phyloP scores from a whole-genome alignment of 2,797 vertebrate genomes.

The Cossypha niveicapilla region DNA sequence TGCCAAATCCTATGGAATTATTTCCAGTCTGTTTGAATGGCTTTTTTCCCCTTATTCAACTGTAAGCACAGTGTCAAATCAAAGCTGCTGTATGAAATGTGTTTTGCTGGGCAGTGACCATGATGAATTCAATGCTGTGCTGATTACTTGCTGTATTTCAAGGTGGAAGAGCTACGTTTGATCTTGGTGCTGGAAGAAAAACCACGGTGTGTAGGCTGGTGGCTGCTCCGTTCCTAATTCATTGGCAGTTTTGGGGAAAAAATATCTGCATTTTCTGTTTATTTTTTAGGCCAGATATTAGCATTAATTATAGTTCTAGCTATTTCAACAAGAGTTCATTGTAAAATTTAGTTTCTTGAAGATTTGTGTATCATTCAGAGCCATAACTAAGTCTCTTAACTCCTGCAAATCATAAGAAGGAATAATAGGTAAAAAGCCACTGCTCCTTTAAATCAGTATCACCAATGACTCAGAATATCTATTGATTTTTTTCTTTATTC shows the following conservation, averaged over 20 bases:
- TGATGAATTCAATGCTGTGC: background rate
- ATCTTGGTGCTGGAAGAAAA: conserved; percentile 11
- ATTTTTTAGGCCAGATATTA: background rate
- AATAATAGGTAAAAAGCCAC: conserved; percentile 1
- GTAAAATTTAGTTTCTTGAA: background rate
- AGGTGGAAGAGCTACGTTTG: conserved; percentile 12
- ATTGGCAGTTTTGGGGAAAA: background rate
- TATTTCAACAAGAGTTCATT: background rate
- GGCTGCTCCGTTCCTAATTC: background rate
- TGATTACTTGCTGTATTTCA: conserved; percentile 10
- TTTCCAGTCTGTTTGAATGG: background rate
- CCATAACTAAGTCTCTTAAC: background rate
- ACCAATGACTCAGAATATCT: conserved; percentile 22
- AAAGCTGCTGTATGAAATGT: background rate
- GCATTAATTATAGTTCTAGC: background rate
- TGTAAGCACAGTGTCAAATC: conserved; percentile 7
- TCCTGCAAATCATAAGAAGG: background rate
- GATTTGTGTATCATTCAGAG: background rate
- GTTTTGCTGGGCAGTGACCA: background rate
- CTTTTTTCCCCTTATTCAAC: background rate
- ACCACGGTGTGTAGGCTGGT: background rate
- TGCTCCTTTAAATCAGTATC: conserved; percentile 33
- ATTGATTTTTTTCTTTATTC: conserved; percentile 29
- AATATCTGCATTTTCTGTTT: background rate
- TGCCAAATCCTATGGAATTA: conserved; percentile 11